Evolutionary conservation across 2,113 vertebrate genomes (phyloP), one percentile per base, ranked within the genome.

Genomic region (Tychaedon coryphoeus): DNA sequence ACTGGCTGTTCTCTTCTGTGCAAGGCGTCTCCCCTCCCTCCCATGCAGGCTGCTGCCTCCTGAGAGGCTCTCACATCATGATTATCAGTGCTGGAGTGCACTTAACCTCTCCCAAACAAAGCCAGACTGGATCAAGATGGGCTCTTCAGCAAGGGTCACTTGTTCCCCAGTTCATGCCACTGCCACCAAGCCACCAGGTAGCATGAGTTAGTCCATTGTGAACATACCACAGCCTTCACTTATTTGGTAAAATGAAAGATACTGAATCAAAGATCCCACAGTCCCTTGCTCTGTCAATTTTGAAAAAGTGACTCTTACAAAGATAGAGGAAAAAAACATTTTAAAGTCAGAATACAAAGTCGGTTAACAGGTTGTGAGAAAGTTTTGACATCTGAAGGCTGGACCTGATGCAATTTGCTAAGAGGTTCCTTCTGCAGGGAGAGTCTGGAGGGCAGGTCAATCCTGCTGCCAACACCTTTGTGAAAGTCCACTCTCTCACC

Each of bases 61-160:
- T 70, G 78, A 94, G 89, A 95, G 84, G 60, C 81, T 92, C 87
- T 96, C 84, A 92, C 24, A 10, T 45, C 9, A 15, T 5, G 47
- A 84, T 71, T 90, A 56, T 67, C 72, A 89, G 76, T 7, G 1
- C 70, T 95, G 81, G 82, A 95, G 85, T 86, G 85, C 90, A 86
- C 84, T 95, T 96, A 83, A 79, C 86, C 91, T 91, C 36, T 65
- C 40, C 48, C 2, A 8, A 53, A 93, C 58, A 88, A 95, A 81
- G 87, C 48, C 65, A 67, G 73, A 6, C 8, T 1, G 4, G 64
- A 80, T 43, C 47, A 64, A 66, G 65, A 70, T 19, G 3, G 38
- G 69, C 71, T 85, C 64, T 93, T 91, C 51, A 93, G 57, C 70
- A 73, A 92, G 24, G 65, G 45, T 64, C 3, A 8, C 54, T 50